These are phyloP conservation scores for Tetragonisca angustula DNA, from an alignment of 2,888 invertebrate species.

Conservation along the genomic window DNA sequence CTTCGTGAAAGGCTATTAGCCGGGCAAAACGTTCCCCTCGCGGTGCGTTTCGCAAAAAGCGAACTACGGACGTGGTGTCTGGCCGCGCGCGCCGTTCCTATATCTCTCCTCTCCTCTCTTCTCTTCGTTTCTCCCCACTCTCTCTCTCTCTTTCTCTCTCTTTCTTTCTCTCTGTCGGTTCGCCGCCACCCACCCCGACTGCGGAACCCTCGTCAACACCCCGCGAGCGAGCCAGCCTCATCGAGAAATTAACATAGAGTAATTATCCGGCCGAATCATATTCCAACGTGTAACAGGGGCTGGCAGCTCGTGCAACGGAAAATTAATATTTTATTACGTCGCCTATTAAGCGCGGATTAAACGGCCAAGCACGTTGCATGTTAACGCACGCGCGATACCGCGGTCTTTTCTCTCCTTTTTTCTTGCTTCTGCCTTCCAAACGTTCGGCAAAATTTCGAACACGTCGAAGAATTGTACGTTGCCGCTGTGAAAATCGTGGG, in stretches of 20 bases:
- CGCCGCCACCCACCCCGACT: not conserved
- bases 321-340: constrained; percentile 48
- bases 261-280: constrained; percentile 71
- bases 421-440: not conserved
- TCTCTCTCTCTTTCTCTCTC: not conserved
- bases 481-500: too few relatives aligned
- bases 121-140: constrained; percentile 2
- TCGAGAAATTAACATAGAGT: constrained; percentile 75
- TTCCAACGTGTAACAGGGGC: constrained; percentile 30
- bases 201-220: constrained; percentile 26
- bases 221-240: constrained; percentile 53
- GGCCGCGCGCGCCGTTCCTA: constrained; percentile 23
- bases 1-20: constrained; percentile 76
- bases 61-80: constrained; percentile 43
- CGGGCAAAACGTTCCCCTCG: constrained; percentile 70
- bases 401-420: too few relatives aligned
- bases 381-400: not conserved
- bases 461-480: too few relatives aligned
- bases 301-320: constrained; percentile 21
- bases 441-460: not conserved
- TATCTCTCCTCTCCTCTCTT: not conserved
- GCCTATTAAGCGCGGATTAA: constrained; percentile 11
- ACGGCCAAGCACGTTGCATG: constrained; percentile 1
- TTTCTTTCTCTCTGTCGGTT: not conserved
- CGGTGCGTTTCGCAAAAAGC: constrained; percentile 69